Percentiles rank a stretch among this genome's conserved stretches.
Evolutionary conservation across 2,888 invertebrate species (phyloP).

Genomic region (Calliscelio sp.): DNA sequence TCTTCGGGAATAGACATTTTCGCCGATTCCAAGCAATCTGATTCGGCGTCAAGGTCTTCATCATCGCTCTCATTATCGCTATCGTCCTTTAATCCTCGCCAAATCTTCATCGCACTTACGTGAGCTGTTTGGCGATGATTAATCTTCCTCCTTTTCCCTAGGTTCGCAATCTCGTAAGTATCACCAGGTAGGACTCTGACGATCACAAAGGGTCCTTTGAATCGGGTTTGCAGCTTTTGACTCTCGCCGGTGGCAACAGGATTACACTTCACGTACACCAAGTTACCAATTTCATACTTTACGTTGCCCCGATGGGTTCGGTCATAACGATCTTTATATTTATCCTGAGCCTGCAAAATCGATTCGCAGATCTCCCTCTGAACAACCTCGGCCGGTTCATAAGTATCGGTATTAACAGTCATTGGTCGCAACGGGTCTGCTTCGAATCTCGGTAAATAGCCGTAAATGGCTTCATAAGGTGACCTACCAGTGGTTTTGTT

Average conservation of each 20-base stretch:
- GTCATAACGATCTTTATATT: constrained; percentile 43
- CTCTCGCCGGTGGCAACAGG: constrained; percentile 26
- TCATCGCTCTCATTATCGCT: not conserved
- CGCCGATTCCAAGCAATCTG: too few species aligned
- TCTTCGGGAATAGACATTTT: too few species aligned
- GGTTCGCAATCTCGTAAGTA: too few species aligned
- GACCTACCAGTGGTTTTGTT: not conserved
- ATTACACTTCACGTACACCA: constrained; percentile 25
- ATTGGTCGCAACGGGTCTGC: not conserved
- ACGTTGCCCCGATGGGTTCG: constrained; percentile 21
- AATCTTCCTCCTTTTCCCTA: too few species aligned
- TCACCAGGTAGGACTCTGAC: constrained; percentile 3
- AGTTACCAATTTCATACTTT: not conserved
- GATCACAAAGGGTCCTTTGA: constrained; percentile 36
- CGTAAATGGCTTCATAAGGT: too few species aligned
- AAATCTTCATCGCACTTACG: not conserved
- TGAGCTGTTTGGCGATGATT: too few species aligned
- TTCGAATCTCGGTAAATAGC: not conserved
- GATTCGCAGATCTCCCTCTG: constrained; percentile 40
- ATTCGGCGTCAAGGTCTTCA: not conserved
- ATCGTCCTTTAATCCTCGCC: too few species aligned
- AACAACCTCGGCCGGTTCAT: not conserved
- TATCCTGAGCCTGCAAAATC: constrained; percentile 3
- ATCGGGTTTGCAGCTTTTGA: constrained; percentile 26
- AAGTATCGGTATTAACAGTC: too few species aligned